Percentiles rank a stretch among this genome's conserved stretches.
phyloP scores from a whole-genome alignment of 2,888 invertebrate genomes.

The Laothoe populi region DNA sequence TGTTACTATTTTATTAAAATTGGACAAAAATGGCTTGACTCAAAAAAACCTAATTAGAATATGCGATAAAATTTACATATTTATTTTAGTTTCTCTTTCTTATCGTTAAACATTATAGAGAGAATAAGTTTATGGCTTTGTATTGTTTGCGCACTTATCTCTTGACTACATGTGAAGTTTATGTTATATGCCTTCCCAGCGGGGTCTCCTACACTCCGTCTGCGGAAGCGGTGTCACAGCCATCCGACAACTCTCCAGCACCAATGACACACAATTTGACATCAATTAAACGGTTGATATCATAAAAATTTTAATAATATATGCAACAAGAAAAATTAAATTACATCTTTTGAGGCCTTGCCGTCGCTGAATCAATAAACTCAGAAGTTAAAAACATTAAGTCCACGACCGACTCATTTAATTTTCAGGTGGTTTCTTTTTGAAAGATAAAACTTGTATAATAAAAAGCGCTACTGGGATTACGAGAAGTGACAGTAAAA shows the following conservation, averaged over 20 bases:
- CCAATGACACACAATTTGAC: neutral
- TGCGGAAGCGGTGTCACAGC: neutral
- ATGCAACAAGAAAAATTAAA: too few relatives aligned
- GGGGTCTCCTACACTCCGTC: neutral
- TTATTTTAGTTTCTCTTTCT: too few relatives aligned
- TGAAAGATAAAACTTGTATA: neutral
- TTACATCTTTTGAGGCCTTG: neutral
- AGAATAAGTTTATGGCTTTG: neutral
- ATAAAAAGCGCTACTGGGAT: conserved; percentile 36
- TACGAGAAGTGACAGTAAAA: conserved; percentile 38
- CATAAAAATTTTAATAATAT: neutral
- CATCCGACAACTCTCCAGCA: neutral
- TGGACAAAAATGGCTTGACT: too few relatives aligned
- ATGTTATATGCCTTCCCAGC: neutral
- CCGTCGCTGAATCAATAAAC: neutral
- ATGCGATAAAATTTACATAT: too few relatives aligned
- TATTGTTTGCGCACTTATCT: neutral
- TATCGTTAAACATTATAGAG: too few relatives aligned
- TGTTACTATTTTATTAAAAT: too few relatives aligned
- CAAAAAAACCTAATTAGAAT: too few relatives aligned
- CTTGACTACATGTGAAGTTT: neutral
- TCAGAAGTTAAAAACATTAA: conserved; percentile 1
- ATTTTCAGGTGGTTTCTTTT: neutral
- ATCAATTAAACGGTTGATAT: neutral
- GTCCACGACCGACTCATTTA: neutral